Percentiles rank a stretch among this genome's conserved stretches.
These are phyloP conservation scores for Apodemia mormo DNA, from an alignment of 2,888 invertebrate genomes.

Conservation along the genomic window DNA sequence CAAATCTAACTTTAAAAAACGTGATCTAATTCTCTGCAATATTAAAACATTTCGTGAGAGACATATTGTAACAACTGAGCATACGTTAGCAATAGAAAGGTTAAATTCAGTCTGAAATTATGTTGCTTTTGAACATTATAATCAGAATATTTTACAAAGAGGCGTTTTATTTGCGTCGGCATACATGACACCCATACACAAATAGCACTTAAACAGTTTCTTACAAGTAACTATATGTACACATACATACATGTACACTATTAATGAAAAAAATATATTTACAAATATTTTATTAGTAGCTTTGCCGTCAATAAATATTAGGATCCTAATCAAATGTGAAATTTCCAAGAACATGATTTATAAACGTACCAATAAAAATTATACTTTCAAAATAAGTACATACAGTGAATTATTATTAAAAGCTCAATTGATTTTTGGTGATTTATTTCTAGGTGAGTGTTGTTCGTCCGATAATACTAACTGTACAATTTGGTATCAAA, in stretches of 20 bases:
- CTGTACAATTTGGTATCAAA: constrained; percentile 15
- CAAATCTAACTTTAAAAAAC: constrained; percentile 15
- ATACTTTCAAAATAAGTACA: constrained; percentile 38
- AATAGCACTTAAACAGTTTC: constrained; percentile 66
- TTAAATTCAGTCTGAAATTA: background rate
- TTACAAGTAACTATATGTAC: constrained; percentile 67
- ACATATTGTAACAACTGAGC: background rate
- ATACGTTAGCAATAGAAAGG: constrained; percentile 4
- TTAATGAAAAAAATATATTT: constrained; percentile 76
- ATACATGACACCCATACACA: constrained; percentile 71
- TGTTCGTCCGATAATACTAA: constrained; percentile 9
- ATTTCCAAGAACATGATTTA: constrained; percentile 3
- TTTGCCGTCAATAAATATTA: constrained; percentile 44
- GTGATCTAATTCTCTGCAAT: constrained; percentile 6
- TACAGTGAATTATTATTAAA: constrained; percentile 11
- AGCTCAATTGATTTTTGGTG: constrained; percentile 14
- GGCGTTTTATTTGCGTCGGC: constrained; percentile 65
- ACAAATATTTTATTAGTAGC: constrained; percentile 40
- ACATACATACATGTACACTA: constrained; percentile 59
- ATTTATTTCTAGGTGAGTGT: constrained; percentile 14
- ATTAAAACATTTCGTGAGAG: constrained; percentile 2
- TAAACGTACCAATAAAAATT: constrained; percentile 39
- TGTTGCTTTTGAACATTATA: constrained; percentile 31
- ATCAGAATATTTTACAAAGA: constrained; percentile 47
- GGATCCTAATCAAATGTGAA: constrained; percentile 14